Evolutionary conservation across 2,113 vertebrate species (phyloP).

Genomic region (Lepus europaeus): DNA sequence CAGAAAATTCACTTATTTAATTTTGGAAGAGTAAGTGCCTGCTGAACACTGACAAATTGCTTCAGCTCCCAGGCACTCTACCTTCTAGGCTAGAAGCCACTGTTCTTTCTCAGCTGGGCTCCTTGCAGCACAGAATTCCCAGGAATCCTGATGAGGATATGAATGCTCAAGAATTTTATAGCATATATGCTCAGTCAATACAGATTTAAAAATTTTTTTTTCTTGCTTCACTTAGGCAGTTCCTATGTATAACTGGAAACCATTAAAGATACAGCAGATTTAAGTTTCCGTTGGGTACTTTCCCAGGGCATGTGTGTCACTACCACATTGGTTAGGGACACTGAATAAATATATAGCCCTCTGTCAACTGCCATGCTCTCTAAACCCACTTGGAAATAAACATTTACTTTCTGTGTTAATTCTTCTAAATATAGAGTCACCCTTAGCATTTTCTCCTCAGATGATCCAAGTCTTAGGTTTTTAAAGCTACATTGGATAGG

Average conservation of each 20-base stretch:
- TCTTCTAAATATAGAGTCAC: not conserved
- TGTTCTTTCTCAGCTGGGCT: conserved; percentile 56
- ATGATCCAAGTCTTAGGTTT: conserved; percentile 9
- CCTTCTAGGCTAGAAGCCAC: conserved; percentile 26
- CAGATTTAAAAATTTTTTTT: not conserved
- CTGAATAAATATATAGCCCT: not conserved
- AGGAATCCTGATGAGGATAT: conserved; percentile 37
- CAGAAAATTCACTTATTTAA: conserved; percentile 73
- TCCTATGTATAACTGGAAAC: conserved; percentile 52
- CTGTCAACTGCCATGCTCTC: not conserved
- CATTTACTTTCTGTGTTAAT: not conserved
- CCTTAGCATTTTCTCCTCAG: conserved; percentile 11
- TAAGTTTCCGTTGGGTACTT: not conserved
- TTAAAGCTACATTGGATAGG: not conserved
- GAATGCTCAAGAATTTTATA: conserved; percentile 48
- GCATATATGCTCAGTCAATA: conserved; percentile 1
- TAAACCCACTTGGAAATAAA: conserved; percentile 15
- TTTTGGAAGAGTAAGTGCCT: conserved; percentile 44
- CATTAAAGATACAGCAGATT: not conserved
- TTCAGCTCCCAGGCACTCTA: conserved; percentile 35
- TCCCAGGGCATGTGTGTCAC: not conserved
- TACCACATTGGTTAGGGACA: not conserved
- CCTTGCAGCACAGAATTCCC: not conserved
- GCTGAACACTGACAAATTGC: conserved; percentile 47
- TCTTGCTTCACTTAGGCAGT: not conserved